These are phyloP conservation scores for Miichthys miiuy DNA, from an alignment of 2,797 vertebrate genomes.

Conservation along the genomic window DNA sequence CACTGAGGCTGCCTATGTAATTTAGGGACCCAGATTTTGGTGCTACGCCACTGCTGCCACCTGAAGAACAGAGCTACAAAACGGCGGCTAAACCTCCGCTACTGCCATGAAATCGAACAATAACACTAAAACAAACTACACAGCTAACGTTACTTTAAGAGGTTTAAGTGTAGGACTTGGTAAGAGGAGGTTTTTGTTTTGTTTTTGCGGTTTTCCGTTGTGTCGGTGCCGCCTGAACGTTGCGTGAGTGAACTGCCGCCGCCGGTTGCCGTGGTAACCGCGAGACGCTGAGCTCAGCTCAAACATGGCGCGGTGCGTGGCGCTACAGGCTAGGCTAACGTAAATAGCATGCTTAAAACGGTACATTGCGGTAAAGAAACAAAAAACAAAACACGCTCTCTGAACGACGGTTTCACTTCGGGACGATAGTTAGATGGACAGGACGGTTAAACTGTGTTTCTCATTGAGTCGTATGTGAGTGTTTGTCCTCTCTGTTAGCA, in stretches of 20 bases:
- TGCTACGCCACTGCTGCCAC: too few species aligned
- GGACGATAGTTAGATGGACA: not conserved
- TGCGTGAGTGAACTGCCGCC: constrained; percentile 26
- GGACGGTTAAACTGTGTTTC: not conserved
- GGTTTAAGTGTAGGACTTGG: too few species aligned
- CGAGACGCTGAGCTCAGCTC: constrained; percentile 68
- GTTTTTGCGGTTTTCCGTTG: not conserved
- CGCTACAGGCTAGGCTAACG: constrained; percentile 7
- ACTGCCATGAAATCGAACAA: too few species aligned
- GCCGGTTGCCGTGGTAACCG: constrained; percentile 80
- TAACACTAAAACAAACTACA: too few species aligned
- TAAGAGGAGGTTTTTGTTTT: not conserved
- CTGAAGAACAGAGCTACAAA: too few species aligned
- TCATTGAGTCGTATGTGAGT: not conserved
- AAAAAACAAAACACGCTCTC: not conserved
- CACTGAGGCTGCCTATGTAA: too few species aligned
- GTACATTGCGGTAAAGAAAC: not conserved
- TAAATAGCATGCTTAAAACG: not conserved
- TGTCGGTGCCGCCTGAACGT: not conserved
- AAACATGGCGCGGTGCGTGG: constrained; percentile 50
- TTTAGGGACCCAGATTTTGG: too few species aligned
- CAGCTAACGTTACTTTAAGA: too few species aligned
- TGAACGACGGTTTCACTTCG: not conserved
- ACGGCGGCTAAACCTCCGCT: too few species aligned
- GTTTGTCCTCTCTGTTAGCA: constrained; percentile 23